Base-by-base conservation (phyloP, 1,140 invertebrate species). In the Papilio dardanus region DNA sequence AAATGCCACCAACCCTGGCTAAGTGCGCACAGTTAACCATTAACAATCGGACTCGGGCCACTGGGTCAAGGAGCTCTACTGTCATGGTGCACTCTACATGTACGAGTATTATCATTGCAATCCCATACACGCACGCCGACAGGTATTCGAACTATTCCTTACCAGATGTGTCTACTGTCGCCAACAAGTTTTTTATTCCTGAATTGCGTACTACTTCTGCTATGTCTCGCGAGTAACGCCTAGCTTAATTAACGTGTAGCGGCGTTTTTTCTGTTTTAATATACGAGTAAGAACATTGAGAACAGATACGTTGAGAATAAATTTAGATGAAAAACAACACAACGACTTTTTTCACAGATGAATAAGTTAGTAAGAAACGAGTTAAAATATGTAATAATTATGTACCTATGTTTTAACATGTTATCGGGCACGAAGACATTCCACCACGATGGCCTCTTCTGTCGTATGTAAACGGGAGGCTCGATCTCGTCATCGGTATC, bases 361-460 rank as follows among this genome's bases (percentile, higher is more conserved):
- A 75, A 62, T 75, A 37, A 5, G 28, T 50, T 74, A 74, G 30
- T 37, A 62, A 5, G 19, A 30, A 37, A 19, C n/a, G 16, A 46
- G n/a, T 5, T 24, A 54, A 76, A 28, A 19, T 28, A 28, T 28
- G 8, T 65, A 21, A 16, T 62, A 28, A 28, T 14, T 58, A 35
- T 69, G 71, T 89, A 95, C 95, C 95, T 96, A 91, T 94, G 94
- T 83, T 95, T 95, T 74, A 95, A 92, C 86, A 94, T 90, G 88
- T 95, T 95, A 82, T 97, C 96, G 73, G 96, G 96, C 7, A 96
- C 96, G 81, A 97, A 97, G 33, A 97, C 96, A 85, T 97, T 97
- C 97, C 97, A 97, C 97, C 97, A 97, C 14, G 97, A 97, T 10
- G 96, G 95, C 75, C 97, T 94, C 84, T 97, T 97, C 85, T 97